Evolutionary conservation across 2,797 vertebrate species (phyloP).

Genomic region (Sebastes oblongus): DNA sequence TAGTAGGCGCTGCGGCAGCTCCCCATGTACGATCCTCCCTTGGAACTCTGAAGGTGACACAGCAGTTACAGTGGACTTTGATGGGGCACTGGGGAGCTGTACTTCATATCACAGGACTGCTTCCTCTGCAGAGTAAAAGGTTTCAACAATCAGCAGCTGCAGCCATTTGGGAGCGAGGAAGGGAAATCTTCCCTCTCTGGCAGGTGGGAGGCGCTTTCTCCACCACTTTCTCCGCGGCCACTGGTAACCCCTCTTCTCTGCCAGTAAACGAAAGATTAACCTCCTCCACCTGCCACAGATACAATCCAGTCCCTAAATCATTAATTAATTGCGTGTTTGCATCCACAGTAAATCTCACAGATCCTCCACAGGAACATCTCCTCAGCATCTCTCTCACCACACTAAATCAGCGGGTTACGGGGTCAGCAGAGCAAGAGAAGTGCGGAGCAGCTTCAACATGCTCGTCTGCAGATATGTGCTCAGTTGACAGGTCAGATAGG

Average conservation of each 20-base stretch:
- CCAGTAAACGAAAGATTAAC: conserved; percentile 62
- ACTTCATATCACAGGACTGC: conserved; percentile 79
- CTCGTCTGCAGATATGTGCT: conserved; percentile 21
- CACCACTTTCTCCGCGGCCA: background rate
- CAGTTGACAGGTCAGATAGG: conserved; percentile 42
- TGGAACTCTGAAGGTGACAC: conserved; percentile 81
- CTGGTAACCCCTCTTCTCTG: conserved; percentile 33
- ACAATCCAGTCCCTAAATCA: conserved; percentile 69
- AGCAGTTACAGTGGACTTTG: conserved; percentile 81
- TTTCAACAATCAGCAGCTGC: conserved; percentile 76
- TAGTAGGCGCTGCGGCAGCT: conserved; percentile 71
- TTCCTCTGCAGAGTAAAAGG: conserved; percentile 76
- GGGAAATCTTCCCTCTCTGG: conserved; percentile 41
- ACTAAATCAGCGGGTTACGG: conserved; percentile 47
- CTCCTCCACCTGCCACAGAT: conserved; percentile 52
- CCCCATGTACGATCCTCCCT: conserved; percentile 58
- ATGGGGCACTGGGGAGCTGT: conserved; percentile 81
- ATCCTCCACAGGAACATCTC: conserved; percentile 36
- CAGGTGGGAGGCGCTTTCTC: conserved; percentile 23
- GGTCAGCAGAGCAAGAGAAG: conserved; percentile 27
- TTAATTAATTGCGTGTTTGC: conserved; percentile 73
- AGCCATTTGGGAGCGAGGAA: conserved; percentile 60
- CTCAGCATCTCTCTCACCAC: conserved; percentile 41
- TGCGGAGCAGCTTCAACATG: background rate
- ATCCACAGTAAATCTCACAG: conserved; percentile 61